Evolutionary conservation across 2,113 vertebrate genomes (phyloP).

Genomic region (Corythornis vintsioides): DNA sequence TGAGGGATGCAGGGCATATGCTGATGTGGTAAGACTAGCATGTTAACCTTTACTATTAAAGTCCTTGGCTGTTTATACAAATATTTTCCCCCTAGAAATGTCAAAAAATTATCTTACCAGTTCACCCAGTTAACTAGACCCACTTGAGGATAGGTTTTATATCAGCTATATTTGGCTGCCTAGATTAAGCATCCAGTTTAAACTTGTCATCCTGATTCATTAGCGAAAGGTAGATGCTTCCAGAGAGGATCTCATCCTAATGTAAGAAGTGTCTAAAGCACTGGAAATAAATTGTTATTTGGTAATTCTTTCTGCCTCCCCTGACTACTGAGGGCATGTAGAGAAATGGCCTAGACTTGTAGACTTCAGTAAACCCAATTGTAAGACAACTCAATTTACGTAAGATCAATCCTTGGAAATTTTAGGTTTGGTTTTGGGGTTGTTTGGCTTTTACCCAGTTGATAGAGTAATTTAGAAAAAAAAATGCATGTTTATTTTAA

Average conservation of each 20-base stretch:
- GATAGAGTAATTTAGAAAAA: background rate
- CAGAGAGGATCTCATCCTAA: background rate
- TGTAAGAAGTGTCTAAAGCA: background rate
- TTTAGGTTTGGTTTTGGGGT: background rate
- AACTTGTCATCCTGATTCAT: background rate
- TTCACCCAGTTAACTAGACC: slow-evolving; percentile 33
- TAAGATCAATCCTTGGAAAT: background rate
- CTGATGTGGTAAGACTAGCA: background rate
- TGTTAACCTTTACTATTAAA: slow-evolving; percentile 36
- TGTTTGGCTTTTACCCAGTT: background rate
- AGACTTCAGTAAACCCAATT: background rate
- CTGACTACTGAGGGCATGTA: background rate
- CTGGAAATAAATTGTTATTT: background rate
- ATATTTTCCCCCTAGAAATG: slow-evolving; percentile 8
- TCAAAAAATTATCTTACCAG: background rate
- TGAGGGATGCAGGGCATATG: background rate
- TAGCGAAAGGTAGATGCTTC: background rate
- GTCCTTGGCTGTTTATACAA: slow-evolving; percentile 7
- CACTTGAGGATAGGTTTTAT: background rate
- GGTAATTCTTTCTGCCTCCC: background rate
- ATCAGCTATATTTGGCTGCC: background rate
- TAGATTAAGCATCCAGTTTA: background rate
- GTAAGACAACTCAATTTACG: background rate
- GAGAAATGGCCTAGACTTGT: background rate
- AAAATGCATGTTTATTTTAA: background rate